Evolutionary conservation across 2,113 vertebrate genomes (phyloP), one percentile per base, ranked within the genome.

Genomic region (Meles meles): DNA sequence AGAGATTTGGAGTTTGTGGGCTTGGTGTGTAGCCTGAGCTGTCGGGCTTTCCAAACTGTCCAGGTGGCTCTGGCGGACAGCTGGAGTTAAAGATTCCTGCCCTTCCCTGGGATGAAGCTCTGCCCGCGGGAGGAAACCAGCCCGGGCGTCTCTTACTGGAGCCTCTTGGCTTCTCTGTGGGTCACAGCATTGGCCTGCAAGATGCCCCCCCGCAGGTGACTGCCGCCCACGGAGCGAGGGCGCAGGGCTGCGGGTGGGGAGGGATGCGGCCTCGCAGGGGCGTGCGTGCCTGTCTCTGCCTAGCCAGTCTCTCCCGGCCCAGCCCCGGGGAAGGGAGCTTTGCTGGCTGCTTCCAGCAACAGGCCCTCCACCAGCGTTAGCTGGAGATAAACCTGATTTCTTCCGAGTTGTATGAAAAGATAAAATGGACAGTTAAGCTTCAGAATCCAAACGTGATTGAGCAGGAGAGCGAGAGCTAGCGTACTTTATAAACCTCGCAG

Each of bases 161-260:
- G 37, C 55, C 65, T n/a, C 1, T 8, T 11, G 76, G 49, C 67
- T 47, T 55, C 55, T 14, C 7, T 21, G 3, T 25, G 29, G 59
- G 47, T 82, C 34, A 5, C 2, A n/a, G 88, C 8, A 5, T 47
- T 37, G 39, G 59, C 44, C 42, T 21, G n/a, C 0, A 27, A 27
- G 77, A 23, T 4, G 2, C 20, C 23, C 5, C 5, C 34, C n/a
- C 31, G n/a, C 37, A 27, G 18, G 18, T 18, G 21, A 10, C n/a
- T 15, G 42, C 18, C 21, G 0, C 8, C 27, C 3, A 34, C 4
- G 7, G 6, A 0, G 29, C 61, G 20, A n/a, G 20, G 23, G 49
- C 2, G 52, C 52, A 2, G 52, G 15, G 52, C 18, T 18, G 52
- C 17, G 5, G 52, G 17, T 18, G 5, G 17, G 52, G 1, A 2